Evolutionary conservation across 23 tunicate species (phyloP), one percentile per base, ranked within the genome.

Genomic region (Oikopleura vanhoeffeni): DNA sequence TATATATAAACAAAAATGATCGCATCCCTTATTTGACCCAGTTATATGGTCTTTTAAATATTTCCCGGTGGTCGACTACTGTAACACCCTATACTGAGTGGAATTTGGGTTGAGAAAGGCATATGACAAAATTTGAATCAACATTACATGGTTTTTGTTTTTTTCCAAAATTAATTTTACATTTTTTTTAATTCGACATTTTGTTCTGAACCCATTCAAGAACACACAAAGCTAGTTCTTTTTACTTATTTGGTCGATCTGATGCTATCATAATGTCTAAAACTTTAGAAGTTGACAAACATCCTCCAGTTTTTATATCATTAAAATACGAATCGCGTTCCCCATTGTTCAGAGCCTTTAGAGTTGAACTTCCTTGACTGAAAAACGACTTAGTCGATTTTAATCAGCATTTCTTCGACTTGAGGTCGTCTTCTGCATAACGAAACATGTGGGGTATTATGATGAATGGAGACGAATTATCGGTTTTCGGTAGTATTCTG

Each of bases 391-490:
- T 18, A 24, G 64, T 49, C 24, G 79, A 71, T 30, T 71, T 71
- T 18, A 24, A 71, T 71, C 79, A 32, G 34, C 27, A 30, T 38
- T 18, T 71, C 79, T 2, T 71, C 79, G 79, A 13, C 4, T 18
- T 71, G 34, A 18, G 32, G 3, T 28, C 79, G 79, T 28, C 4
- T 28, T 71, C 3, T 13, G 39, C 76, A 39, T 76, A 84, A 0
- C 57, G 30, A 40, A 28, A 77, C 24, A 87, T 1, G 41, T 83
- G 83, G 40, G 83, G 83, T 85, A 91, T n/a, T 1, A 91, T 36
- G 75, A 87, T 89, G 28, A 91, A 42, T n/a, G 97, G 97, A 0
- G 87, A 85, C 1, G 84, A 1, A 91, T 57, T 0, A 64, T 13
- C 0, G 91, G 88, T 83, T 85, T 83, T 0, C 0, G 39, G 49